These are phyloP conservation scores for Bombyx huttoni DNA, from an alignment of 2,888 invertebrate genomes.

Conservation along the genomic window DNA sequence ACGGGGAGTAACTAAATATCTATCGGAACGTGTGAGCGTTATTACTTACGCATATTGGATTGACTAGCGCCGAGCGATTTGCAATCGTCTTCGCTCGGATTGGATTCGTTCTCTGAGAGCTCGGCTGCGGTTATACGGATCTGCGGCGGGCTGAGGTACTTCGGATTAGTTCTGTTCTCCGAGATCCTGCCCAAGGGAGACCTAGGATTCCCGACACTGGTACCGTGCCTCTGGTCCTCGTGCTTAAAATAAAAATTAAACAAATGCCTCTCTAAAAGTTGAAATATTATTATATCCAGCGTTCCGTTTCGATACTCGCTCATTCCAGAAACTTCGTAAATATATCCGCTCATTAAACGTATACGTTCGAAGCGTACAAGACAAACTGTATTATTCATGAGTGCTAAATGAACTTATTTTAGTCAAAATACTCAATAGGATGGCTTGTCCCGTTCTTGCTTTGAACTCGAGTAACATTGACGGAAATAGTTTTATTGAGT, in stretches of 20 bases:
- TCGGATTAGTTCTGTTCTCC: constrained; percentile 19
- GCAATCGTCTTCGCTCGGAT: constrained; percentile 53
- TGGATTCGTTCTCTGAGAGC: constrained; percentile 55
- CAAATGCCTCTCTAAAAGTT: background rate
- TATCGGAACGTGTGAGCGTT: background rate
- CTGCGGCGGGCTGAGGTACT: constrained; percentile 41
- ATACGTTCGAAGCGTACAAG: background rate
- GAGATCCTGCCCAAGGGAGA: constrained; percentile 20
- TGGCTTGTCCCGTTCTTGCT: background rate
- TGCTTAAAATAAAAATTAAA: background rate
- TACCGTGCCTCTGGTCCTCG: background rate
- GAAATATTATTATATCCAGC: no score
- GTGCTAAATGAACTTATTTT: constrained; percentile 3
- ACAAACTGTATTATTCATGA: background rate
- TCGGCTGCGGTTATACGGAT: constrained; percentile 36
- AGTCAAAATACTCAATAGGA: background rate
- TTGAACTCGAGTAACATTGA: background rate
- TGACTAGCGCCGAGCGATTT: constrained; percentile 50
- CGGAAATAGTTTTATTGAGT: background rate
- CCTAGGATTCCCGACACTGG: background rate
- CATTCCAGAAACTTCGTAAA: background rate
- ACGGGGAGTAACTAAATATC: background rate
- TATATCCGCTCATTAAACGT: background rate
- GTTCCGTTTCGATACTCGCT: no score
- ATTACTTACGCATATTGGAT: constrained; percentile 41